Evolutionary conservation across 2,888 invertebrate genomes (phyloP), one percentile per base, ranked within the genome.

Genomic region (Hemistola chrysoprasaria): DNA sequence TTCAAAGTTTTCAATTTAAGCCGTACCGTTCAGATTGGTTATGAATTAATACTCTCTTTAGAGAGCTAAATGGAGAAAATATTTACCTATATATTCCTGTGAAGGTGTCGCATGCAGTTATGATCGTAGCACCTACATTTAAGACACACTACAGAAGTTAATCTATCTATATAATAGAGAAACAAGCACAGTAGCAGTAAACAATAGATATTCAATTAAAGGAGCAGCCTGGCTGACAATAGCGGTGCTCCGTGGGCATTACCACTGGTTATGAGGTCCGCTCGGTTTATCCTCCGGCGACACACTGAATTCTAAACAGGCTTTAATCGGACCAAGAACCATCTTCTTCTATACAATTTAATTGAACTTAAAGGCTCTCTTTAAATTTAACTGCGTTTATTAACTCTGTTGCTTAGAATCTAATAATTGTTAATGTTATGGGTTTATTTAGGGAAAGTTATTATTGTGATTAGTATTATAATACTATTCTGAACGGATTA

Each of bases 191-290:
- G 33, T 44, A 44, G 39, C 60, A 52, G 30, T 57, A 67, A 67
- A 69, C 61, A 71, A 65, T 52, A 47, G 59, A 47, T 52, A 59
- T 73, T 70, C 67, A 74, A 74, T 75, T 75, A 73, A 63, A 62
- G 59, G 56, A 53, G 56, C 61, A 64, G 65, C 59, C 59, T 59
- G 30, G 30, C 47, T 4, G 16, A 16, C 16, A 16, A 16, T 16
- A 4, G 41, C 48, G 53, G 40, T 35, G 47, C 61, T 60, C 63
- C 57, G 62, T 65, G 53, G 62, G 52, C 62, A 65, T 68, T 71
- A 68, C 65, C 65, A 59, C 50, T 63, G 55, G 68, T 72, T 74
- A 76, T 71, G 74, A 70, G 60, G 65, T 57, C 60, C 50, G 46
- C 40, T 44, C 54, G 60, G 60, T 68, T 71, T 72, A 78, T 74